A percentile compares a stretch with the other conserved stretches of the same genome.
phyloP scores from a whole-genome alignment of 2,113 vertebrate species.

The Melanerpes formicivorus region DNA sequence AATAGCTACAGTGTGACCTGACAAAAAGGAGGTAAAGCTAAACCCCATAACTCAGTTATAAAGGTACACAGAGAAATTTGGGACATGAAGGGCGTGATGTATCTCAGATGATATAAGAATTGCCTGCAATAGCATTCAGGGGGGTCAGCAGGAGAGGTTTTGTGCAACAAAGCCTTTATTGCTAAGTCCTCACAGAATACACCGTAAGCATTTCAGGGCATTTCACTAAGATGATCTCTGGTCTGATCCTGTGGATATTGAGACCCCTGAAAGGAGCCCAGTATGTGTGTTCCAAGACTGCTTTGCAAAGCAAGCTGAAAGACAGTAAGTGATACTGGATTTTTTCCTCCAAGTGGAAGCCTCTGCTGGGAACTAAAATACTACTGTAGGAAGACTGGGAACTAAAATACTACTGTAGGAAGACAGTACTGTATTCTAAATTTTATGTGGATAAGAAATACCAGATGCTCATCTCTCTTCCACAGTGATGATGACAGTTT shows the following conservation, averaged over 20 bases:
- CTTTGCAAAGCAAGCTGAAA: neutral
- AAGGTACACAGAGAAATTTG: neutral
- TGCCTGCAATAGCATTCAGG: neutral
- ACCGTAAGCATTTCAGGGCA: neutral
- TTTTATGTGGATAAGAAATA: neutral
- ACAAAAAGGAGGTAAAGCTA: neutral
- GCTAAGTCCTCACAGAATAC: accelerated
- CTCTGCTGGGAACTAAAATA: neutral
- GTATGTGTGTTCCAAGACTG: neutral
- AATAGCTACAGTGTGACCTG: neutral
- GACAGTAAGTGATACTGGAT: neutral
- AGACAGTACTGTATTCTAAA: neutral
- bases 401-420: no score
- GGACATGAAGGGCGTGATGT: neutral
- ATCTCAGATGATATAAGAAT: neutral
- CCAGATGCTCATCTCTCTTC: neutral
- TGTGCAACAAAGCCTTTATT: neutral
- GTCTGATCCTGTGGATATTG: neutral
- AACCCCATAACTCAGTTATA: neutral
- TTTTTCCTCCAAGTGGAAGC: neutral
- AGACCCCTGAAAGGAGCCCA: neutral
- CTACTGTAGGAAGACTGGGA: neutral
- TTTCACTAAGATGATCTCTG: neutral
- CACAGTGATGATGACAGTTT: neutral
- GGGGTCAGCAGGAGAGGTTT: neutral